phyloP scores from a whole-genome alignment of 2,797 vertebrate genomes.

The Podarcis lilfordi region DNA sequence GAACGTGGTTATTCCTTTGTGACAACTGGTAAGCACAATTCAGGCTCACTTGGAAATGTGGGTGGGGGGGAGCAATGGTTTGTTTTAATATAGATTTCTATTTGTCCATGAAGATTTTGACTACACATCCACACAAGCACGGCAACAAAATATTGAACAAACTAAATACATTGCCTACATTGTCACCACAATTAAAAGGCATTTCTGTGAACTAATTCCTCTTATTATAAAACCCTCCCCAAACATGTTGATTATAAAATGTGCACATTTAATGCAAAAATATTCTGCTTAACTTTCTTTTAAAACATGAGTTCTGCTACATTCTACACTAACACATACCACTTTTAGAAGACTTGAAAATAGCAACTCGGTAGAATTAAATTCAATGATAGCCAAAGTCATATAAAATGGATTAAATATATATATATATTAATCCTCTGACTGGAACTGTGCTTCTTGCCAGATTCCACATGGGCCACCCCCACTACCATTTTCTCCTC shows the following conservation, averaged over 20 bases:
- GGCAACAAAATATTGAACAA: not conserved
- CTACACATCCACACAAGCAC: not conserved
- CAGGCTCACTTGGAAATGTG: not conserved
- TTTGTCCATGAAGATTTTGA: no score
- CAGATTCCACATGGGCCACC: not conserved
- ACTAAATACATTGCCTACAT: not conserved
- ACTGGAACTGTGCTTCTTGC: not conserved
- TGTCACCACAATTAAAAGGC: not conserved
- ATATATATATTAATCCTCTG: not conserved
- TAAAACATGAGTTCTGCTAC: not conserved
- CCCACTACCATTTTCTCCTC: not conserved
- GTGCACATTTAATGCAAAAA: not conserved
- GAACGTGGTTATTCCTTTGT: conserved; percentile 99
- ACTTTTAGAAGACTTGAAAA: not conserved
- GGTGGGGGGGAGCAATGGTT: no score
- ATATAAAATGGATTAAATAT: not conserved
- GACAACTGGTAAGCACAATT: conserved; percentile 88
- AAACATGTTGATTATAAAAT: not conserved
- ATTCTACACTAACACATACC: not conserved
- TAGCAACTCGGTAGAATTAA: not conserved
- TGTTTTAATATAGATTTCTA: no score
- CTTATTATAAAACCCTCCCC: not conserved
- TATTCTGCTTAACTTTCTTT: not conserved
- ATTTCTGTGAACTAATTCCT: not conserved
- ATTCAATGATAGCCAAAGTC: not conserved